phyloP scores from a whole-genome alignment of 2,888 invertebrate genomes.

The Coelopa pilipes region DNA sequence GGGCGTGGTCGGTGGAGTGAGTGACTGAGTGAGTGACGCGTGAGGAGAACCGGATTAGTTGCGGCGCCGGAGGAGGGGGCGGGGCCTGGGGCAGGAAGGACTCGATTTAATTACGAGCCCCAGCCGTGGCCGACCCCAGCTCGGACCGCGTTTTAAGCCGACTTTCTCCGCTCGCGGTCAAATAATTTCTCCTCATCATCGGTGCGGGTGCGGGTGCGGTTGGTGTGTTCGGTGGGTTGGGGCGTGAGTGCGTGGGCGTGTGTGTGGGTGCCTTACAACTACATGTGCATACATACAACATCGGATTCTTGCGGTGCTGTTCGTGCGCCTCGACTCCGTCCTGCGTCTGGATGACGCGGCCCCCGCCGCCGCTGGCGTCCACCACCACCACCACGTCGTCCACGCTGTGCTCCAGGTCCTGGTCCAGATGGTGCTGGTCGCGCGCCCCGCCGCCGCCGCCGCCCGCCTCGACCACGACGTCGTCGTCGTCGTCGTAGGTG shows the following conservation, averaged over 20 bases:
- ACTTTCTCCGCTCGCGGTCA: too few relatives aligned
- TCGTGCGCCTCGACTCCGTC: slow-evolving; percentile 44
- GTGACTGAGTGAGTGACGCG: slow-evolving; percentile 17
- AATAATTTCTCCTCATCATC: too few relatives aligned
- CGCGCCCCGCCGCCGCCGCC: not conserved
- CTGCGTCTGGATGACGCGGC: slow-evolving; percentile 23
- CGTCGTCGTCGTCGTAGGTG: slow-evolving; percentile 63
- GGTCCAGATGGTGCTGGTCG: slow-evolving; percentile 12
- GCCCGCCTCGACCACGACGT: slow-evolving; percentile 46
- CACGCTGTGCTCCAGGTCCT: slow-evolving; percentile 50
- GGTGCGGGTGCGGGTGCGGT: not conserved
- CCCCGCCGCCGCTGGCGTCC: slow-evolving; percentile 39
- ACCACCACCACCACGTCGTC: slow-evolving; percentile 60
- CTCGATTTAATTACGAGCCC: slow-evolving; percentile 16
- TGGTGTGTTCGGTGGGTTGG: not conserved
- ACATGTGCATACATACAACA: slow-evolving; percentile 44
- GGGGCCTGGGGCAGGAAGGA: not conserved
- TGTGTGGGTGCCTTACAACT: slow-evolving; percentile 18
- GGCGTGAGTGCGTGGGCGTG: not conserved
- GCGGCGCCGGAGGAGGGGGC: not conserved
- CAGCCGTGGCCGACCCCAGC: not conserved
- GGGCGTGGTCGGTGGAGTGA: not conserved
- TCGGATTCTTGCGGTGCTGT: slow-evolving; percentile 52
- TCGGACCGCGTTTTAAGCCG: not conserved
- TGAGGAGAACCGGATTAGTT: not conserved